A percentile compares a stretch with the other conserved stretches of the same genome.
These are phyloP conservation scores for Pemphigus obesinymphae DNA, from an alignment of 1,140 invertebrate genomes.

Conservation along the genomic window DNA sequence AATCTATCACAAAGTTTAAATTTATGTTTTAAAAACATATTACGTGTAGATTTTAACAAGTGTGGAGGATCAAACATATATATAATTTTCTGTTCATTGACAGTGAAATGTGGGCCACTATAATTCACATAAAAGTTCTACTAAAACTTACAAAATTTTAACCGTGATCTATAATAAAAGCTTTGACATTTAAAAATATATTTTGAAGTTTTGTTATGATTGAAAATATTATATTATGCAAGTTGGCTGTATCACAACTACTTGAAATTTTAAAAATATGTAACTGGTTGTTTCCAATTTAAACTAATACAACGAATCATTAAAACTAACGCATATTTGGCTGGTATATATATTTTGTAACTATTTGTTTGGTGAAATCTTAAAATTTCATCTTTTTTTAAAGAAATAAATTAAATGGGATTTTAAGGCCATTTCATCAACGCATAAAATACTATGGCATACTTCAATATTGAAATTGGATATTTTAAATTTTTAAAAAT, in stretches of 20 bases:
- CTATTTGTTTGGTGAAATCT: not conserved
- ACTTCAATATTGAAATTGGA: not conserved
- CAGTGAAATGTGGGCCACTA: not conserved
- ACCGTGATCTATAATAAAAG: not conserved
- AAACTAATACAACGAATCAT: not conserved
- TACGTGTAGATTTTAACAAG: not conserved
- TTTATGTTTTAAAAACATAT: constrained; percentile 46
- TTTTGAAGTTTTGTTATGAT: not conserved
- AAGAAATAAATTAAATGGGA: not conserved
- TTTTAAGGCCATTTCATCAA: not conserved
- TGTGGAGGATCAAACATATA: not conserved
- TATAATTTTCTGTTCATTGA: not conserved
- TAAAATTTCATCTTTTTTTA: not conserved
- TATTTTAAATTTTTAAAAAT: not conserved
- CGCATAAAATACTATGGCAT: not conserved
- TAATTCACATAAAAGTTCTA: not conserved
- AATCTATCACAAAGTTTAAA: not conserved
- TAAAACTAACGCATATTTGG: not conserved
- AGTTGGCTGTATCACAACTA: not conserved
- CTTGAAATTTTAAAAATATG: not conserved
- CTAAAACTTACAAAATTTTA: not conserved
- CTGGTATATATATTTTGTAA: not conserved
- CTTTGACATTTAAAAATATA: not conserved
- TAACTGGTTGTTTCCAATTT: not conserved
- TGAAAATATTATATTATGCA: not conserved